These are phyloP conservation scores for Stenoptilia bipunctidactyla DNA, from an alignment of 2,888 invertebrate species.

Conservation along the genomic window DNA sequence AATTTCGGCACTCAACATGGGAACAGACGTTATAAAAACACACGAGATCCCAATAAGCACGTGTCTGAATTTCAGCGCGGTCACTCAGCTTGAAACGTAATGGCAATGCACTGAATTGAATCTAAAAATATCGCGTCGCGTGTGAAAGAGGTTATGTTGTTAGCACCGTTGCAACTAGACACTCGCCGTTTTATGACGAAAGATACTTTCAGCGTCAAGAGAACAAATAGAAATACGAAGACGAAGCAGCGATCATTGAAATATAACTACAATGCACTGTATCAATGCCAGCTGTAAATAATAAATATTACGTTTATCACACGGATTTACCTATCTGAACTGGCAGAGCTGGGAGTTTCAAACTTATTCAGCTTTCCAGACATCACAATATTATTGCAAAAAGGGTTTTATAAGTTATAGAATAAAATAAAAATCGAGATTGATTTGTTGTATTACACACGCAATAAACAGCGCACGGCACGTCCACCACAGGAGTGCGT, in stretches of 20 bases:
- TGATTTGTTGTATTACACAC: background rate
- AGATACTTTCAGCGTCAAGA: conserved; percentile 1
- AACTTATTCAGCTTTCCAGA: conserved; percentile 73
- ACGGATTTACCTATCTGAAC: conserved; percentile 86
- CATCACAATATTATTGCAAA: conserved; percentile 33
- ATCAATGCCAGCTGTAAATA: conserved; percentile 57
- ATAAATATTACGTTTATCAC: conserved; percentile 52
- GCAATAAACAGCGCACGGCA: background rate
- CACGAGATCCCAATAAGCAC: conserved; percentile 31
- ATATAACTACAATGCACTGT: conserved; percentile 32
- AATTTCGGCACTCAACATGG: conserved; percentile 25
- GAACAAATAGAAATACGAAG: conserved; percentile 27
- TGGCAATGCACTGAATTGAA: conserved; percentile 56
- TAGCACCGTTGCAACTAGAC: conserved; percentile 1
- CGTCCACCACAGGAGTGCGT: background rate
- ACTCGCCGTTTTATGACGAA: background rate
- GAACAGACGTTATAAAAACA: conserved; percentile 23
- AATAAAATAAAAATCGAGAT: background rate
- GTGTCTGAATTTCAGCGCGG: conserved; percentile 37
- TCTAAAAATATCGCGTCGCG: conserved; percentile 65
- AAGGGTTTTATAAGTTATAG: background rate
- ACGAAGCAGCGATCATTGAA: conserved; percentile 41
- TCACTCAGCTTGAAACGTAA: conserved; percentile 38
- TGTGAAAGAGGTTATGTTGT: conserved; percentile 51
- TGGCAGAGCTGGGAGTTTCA: conserved; percentile 91